Conservation (phyloP, 1,140 invertebrate species). For the Drosophila repleta region DNA sequence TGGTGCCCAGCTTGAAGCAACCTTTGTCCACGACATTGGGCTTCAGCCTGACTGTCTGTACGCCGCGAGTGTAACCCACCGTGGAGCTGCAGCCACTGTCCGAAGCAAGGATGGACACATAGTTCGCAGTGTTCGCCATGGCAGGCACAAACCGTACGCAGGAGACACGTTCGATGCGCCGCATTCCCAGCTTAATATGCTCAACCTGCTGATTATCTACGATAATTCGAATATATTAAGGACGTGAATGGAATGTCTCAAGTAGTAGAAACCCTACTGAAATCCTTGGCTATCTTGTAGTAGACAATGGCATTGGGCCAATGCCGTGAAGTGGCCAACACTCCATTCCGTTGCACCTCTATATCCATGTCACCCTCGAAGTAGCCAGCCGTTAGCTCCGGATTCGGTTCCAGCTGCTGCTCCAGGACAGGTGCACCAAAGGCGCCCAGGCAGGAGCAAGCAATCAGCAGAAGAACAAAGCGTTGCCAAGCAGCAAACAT, state of each 20-base stretch:
- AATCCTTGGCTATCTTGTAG: too few relatives aligned
- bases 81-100: not conserved
- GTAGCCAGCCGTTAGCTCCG: constrained; percentile 61
- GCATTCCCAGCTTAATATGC: not conserved
- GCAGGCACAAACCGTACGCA: not conserved
- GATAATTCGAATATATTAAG: too few relatives aligned
- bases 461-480: constrained; percentile 27
- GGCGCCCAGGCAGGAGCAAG: constrained; percentile 12
- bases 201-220: too few relatives aligned
- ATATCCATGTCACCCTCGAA: constrained; percentile 66
- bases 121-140: too few relatives aligned
- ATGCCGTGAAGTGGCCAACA: too few relatives aligned
- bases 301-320: too few relatives aligned
- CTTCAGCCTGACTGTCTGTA: not conserved
- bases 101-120: not conserved
- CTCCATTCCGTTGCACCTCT: constrained; percentile 10
- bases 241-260: too few relatives aligned
- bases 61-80: not conserved
- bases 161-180: not conserved
- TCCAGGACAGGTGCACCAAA: constrained; percentile 23
- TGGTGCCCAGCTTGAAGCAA: not conserved
- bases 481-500: constrained; percentile 31
- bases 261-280: too few relatives aligned
- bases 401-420: constrained; percentile 43
- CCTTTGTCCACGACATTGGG: not conserved